These are phyloP conservation scores for Gymnoscelis rufifasciata DNA, from an alignment of 2,888 invertebrate species.

Conservation along the genomic window DNA sequence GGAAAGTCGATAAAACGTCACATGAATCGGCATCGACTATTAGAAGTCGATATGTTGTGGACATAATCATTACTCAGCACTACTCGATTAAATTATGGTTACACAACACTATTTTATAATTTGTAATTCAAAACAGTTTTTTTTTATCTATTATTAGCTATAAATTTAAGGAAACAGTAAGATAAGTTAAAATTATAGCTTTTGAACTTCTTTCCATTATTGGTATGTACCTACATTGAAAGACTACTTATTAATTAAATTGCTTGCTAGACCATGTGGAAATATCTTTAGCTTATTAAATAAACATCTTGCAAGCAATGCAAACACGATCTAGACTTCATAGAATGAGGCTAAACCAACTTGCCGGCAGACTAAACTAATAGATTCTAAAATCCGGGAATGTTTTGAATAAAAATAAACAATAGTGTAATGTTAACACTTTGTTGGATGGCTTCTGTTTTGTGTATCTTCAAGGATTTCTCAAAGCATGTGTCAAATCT, in stretches of 20 bases:
- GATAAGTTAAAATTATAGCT: no score
- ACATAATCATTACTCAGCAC: constrained; percentile 53
- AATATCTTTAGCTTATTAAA: no score
- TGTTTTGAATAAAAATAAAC: constrained; percentile 37
- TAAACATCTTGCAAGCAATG: no score
- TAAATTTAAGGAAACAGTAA: no score
- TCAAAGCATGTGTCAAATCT: background rate
- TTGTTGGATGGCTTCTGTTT: constrained; percentile 39
- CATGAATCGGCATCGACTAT: constrained; percentile 48
- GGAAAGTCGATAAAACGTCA: constrained; percentile 28
- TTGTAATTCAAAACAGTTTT: no score
- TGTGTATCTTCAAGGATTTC: constrained; percentile 25
- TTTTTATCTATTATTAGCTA: no score
- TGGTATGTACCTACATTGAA: no score
- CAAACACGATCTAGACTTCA: no score
- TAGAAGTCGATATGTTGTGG: constrained; percentile 47
- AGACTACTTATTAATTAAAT: no score
- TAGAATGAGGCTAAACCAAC: no score
- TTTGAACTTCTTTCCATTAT: no score
- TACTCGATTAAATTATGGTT: constrained; percentile 56
- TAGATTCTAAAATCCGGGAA: constrained; percentile 24
- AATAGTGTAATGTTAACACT: constrained; percentile 38
- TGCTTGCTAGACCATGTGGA: no score
- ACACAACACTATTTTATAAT: constrained; percentile 36
- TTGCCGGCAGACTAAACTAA: constrained; percentile 4